These are phyloP conservation scores for Teinopalpus imperialis DNA, from an alignment of 2,888 invertebrate species.

Conservation along the genomic window DNA sequence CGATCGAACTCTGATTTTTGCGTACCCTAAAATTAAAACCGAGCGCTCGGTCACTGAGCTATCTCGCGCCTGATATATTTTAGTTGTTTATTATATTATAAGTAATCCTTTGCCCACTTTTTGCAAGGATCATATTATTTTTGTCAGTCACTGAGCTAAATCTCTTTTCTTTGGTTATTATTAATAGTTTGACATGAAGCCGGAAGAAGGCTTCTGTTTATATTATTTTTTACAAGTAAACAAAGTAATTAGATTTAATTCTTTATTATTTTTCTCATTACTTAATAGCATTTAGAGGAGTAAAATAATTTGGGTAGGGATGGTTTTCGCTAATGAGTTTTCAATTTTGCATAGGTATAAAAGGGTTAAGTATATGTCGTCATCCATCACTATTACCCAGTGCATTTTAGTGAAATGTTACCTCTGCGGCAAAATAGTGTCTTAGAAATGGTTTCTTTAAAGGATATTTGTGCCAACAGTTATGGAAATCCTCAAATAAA, in stretches of 20 bases:
- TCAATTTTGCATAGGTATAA: constrained; percentile 19
- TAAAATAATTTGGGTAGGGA: constrained; percentile 7
- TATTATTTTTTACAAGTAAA: neutral
- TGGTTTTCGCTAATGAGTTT: constrained; percentile 23
- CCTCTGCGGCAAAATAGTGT: neutral
- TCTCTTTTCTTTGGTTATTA: too few species aligned
- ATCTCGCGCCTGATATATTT: too few species aligned
- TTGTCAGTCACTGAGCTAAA: too few species aligned
- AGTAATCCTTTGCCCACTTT: too few species aligned
- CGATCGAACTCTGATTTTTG: too few species aligned
- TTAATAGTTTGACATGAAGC: too few species aligned
- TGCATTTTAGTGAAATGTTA: constrained; percentile 13
- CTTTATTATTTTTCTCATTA: too few species aligned
- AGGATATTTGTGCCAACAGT: neutral
- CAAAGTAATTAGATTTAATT: neutral
- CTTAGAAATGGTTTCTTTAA: constrained; percentile 1
- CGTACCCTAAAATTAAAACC: too few species aligned
- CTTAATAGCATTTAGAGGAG: neutral
- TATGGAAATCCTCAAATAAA: neutral
- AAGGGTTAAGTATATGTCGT: constrained; percentile 18
- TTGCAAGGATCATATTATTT: too few species aligned
- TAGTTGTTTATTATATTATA: too few species aligned
- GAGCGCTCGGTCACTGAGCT: too few species aligned
- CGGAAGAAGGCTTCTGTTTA: too few species aligned
- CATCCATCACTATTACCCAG: constrained; percentile 14